Percentiles rank a stretch among this genome's conserved stretches.
phyloP scores from a whole-genome alignment of 2,113 vertebrate species.

The Serilophus lunatus region DNA sequence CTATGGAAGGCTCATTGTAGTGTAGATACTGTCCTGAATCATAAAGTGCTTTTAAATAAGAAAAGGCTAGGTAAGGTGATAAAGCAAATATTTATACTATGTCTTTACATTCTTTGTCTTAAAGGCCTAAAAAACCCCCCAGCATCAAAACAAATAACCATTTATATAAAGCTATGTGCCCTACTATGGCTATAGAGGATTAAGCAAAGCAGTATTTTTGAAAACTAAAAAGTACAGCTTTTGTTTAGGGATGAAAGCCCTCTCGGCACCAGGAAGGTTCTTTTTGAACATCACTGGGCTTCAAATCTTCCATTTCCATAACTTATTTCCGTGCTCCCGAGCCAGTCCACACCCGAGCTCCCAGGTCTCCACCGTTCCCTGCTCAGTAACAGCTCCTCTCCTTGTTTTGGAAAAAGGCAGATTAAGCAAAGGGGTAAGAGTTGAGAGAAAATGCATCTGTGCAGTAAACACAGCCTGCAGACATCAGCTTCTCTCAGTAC shows the following conservation, averaged over 20 bases:
- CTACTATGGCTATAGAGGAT: neutral
- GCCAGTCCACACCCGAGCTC: fast-evolving
- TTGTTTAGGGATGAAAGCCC: neutral
- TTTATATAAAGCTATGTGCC: neutral
- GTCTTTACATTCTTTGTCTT: neutral
- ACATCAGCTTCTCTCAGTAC: neutral
- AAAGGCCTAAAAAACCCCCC: neutral
- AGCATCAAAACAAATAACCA: neutral
- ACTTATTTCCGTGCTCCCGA: fast-evolving
- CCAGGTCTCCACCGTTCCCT: neutral
- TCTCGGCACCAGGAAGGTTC: neutral
- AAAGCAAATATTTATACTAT: neutral
- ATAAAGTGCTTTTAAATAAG: neutral
- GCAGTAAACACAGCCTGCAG: neutral
- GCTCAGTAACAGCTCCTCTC: neutral
- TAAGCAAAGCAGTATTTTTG: neutral
- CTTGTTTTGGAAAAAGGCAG: neutral
- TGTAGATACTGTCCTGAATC: neutral
- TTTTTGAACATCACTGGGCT: neutral
- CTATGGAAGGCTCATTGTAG: neutral
- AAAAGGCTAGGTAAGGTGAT: neutral
- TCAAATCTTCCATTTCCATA: neutral
- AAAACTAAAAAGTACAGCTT: neutral
- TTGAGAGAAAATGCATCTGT: neutral
- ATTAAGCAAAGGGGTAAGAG: neutral